Evolutionary conservation across 2,888 invertebrate genomes (phyloP), one percentile per base, ranked within the genome.

Genomic region (Pyrrhosoma nymphula): DNA sequence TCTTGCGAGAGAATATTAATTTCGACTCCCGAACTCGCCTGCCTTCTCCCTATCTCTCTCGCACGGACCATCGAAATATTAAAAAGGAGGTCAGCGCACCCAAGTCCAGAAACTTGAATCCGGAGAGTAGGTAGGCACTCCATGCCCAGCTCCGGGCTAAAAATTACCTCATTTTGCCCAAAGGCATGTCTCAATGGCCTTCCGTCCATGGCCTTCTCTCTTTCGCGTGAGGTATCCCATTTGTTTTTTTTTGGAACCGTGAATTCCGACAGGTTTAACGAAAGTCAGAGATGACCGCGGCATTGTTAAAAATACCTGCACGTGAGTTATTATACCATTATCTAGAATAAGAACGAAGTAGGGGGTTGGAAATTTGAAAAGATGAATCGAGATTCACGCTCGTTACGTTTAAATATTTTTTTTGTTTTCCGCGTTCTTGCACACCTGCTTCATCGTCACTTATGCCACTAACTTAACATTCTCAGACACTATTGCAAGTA

Each of bases 1-100:
- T 82, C 82, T 82, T 35, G 30, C 35, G 82, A 82, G 82, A 82
- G 82, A 82, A 82, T 82, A 82, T 82, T 82, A 82, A 82, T 82
- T 82, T 82, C 35, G 82, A 35, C 82, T 82, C 35, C 30, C 35
- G 82, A 82, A 82, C 16, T 16, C 82, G 18, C 35, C 0, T 3
- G 35, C 35, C 0, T 0, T 14, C 0, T 3, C 16, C 35, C 0
- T 0, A 14, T 8, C 82, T 82, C 82, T 10, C 35, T 12, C 35
- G 1, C 47, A 47, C 82, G 23, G 30, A 23, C 82, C 35, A 35
- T 82, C 82, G 35, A 82, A 82, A 82, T 82, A 82, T 35, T 35
- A 82, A 82, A 82, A 35, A 82, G 82, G 35, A 82, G 30, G 82
- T 35, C 30, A 82, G 26, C 12, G 30, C 35, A 35, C 82, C 30